Conservation (phyloP, 2,888 invertebrate species). For the Sesia apiformis region DNA sequence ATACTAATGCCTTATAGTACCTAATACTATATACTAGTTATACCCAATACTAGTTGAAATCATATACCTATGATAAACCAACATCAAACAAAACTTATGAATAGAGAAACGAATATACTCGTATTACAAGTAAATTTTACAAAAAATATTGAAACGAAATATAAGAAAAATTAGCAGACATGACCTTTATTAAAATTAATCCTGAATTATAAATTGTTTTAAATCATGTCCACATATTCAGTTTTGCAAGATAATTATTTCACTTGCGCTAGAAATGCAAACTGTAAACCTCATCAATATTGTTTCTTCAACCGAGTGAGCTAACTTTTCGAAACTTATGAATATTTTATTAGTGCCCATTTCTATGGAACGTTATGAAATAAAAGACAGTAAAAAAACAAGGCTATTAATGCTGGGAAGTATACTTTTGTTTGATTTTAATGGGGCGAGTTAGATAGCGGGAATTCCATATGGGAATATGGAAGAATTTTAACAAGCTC, state of each 20-base stretch:
- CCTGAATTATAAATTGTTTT: background rate
- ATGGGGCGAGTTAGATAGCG: constrained; percentile 36
- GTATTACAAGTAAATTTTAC: too few species aligned
- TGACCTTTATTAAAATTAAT: background rate
- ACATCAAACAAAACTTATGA: too few species aligned
- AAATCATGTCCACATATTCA: background rate
- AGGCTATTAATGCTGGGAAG: constrained; percentile 8
- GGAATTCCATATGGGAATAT: constrained; percentile 15
- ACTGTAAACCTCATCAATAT: background rate
- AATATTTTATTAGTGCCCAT: background rate
- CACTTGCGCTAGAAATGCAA: background rate
- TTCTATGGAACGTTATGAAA: constrained; percentile 1
- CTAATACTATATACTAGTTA: too few species aligned
- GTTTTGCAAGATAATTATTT: background rate
- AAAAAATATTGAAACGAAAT: too few species aligned
- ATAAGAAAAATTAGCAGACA: background rate
- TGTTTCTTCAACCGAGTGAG: background rate
- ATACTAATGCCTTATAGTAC: too few species aligned
- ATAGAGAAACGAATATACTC: too few species aligned
- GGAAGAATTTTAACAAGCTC: constrained; percentile 67
- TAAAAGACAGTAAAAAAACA: constrained; percentile 10
- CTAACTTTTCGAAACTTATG: background rate
- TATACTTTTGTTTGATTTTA: constrained; percentile 45
- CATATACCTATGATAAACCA: too few species aligned
- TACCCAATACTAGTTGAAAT: too few species aligned